phyloP scores from a whole-genome alignment of 2,113 vertebrate species.

The Ailuropoda melanoleuca region DNA sequence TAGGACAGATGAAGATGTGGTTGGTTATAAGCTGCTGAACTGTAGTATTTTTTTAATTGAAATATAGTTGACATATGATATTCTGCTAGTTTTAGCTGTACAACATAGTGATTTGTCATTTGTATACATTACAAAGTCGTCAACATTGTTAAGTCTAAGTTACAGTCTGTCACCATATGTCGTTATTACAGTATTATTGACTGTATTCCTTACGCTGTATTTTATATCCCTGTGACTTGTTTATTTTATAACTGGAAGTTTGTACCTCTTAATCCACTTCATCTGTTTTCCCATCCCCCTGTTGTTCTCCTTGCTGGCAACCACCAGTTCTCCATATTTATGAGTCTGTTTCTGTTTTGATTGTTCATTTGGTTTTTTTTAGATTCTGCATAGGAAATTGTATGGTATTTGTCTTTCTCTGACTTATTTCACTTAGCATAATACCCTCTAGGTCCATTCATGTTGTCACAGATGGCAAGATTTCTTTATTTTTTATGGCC shows the following conservation, averaged over 20 bases:
- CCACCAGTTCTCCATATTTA: not conserved
- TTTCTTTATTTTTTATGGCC: not conserved
- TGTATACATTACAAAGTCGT: not conserved
- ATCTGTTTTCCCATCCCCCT: not conserved
- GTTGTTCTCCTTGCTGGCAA: not conserved
- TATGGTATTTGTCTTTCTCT: not conserved
- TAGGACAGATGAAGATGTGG: not conserved
- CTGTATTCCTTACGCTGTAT: not conserved
- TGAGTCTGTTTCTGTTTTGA: not conserved
- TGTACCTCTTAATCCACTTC: not conserved
- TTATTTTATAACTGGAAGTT: not conserved
- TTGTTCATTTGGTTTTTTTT: not conserved
- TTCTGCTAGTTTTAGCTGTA: not conserved
- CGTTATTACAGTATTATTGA: not conserved
- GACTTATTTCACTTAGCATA: not conserved
- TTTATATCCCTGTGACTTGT: not conserved
- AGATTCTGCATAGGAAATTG: not conserved
- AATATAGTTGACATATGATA: not conserved
- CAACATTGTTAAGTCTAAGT: not conserved
- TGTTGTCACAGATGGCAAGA: not conserved
- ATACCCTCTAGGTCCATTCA: not conserved
- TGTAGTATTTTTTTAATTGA: not conserved
- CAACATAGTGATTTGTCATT: not conserved
- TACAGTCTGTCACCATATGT: not conserved
- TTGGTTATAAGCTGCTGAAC: not conserved